phyloP scores from a whole-genome alignment of 2,888 invertebrate species.

The Leptogaster cylindrica region DNA sequence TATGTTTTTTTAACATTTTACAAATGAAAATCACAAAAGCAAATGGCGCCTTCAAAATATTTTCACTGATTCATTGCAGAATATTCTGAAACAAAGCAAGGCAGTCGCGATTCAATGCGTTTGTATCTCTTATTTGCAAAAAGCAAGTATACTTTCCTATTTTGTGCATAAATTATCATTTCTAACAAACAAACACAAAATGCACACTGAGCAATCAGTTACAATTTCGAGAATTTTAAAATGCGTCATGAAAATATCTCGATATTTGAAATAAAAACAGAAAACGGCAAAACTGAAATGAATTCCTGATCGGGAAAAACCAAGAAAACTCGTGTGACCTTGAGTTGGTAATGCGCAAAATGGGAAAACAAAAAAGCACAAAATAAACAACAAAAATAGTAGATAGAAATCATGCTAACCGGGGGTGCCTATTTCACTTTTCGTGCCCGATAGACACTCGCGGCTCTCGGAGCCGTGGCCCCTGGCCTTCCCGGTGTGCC shows the following conservation, averaged over 20 bases:
- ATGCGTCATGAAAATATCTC: slow-evolving; percentile 33
- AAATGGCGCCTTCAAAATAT: too few relatives aligned
- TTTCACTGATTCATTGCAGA: too few relatives aligned
- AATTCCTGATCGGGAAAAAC: slow-evolving; percentile 39
- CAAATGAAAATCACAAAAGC: too few relatives aligned
- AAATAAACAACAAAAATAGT: neutral
- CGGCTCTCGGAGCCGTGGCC: neutral
- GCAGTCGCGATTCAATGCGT: too few relatives aligned
- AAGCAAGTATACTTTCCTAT: neutral
- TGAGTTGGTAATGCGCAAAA: slow-evolving; percentile 1
- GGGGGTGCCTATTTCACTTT: slow-evolving; percentile 24
- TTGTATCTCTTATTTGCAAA: too few relatives aligned
- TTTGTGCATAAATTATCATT: slow-evolving; percentile 7
- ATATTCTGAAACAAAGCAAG: too few relatives aligned
- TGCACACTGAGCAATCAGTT: neutral
- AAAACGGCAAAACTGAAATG: slow-evolving; percentile 14
- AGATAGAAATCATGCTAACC: neutral
- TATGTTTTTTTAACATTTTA: too few relatives aligned
- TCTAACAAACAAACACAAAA: neutral
- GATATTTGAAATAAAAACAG: slow-evolving; percentile 6
- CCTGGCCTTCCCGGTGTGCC: neutral
- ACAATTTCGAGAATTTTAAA: slow-evolving; percentile 18
- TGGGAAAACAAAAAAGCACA: neutral
- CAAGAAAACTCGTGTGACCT: slow-evolving; percentile 34
- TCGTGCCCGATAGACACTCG: slow-evolving; percentile 9